Conservation (phyloP, 2,888 invertebrate species). For the Ametastegia equiseti region DNA sequence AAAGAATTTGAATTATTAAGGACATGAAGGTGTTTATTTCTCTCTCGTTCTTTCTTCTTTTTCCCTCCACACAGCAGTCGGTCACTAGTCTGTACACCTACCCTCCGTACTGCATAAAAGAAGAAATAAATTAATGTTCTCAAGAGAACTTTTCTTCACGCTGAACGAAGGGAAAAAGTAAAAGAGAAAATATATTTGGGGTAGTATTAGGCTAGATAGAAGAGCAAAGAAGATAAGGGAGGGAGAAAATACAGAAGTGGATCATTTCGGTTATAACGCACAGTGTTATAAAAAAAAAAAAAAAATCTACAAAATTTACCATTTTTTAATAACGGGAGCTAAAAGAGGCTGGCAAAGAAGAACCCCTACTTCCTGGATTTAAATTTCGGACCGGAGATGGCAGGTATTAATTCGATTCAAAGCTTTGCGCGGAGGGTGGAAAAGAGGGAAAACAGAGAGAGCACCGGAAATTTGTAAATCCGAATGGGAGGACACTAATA, state of each 20-base stretch:
- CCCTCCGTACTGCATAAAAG: background rate
- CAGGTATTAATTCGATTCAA: constrained; percentile 43
- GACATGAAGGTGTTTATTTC: constrained; percentile 10
- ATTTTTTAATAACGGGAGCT: constrained; percentile 45
- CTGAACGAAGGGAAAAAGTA: background rate
- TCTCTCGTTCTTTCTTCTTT: background rate
- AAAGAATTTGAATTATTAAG: constrained; percentile 44
- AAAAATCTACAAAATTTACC: constrained; percentile 39
- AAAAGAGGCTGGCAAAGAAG: constrained; percentile 8
- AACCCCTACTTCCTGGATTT: constrained; percentile 25
- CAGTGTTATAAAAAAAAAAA: constrained; percentile 18
- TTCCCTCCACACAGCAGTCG: background rate
- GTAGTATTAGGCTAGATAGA: background rate
- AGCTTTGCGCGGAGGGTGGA: background rate
- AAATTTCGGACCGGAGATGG: constrained; percentile 25
- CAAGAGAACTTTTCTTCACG: constrained; percentile 4
- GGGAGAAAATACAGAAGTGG: background rate
- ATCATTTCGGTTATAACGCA: background rate
- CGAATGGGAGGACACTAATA: background rate
- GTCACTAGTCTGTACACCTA: background rate
- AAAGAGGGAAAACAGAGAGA: background rate
- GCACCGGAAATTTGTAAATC: constrained; percentile 17
- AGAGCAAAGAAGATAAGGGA: background rate
- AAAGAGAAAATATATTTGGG: background rate
- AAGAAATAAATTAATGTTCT: constrained; percentile 14